Evolutionary conservation across 2,797 vertebrate species (phyloP).

Genomic region (Adelosebastes latens): DNA sequence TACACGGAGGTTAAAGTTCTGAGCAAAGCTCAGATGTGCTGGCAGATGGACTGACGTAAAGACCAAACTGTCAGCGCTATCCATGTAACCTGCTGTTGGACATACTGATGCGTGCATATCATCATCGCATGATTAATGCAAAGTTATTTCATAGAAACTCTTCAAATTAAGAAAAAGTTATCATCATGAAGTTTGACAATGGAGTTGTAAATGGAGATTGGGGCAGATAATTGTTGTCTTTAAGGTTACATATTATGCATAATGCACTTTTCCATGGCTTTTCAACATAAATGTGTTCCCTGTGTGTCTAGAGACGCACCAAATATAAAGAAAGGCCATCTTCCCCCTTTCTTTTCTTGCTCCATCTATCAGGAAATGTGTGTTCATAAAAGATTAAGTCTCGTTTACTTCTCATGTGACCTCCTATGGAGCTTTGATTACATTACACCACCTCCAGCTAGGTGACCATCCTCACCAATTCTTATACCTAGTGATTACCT

Average conservation of each 20-base stretch:
- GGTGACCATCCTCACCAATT: background rate
- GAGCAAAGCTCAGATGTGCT: constrained; percentile 38
- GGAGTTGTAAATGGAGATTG: background rate
- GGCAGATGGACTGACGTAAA: constrained; percentile 20
- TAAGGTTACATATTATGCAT: background rate
- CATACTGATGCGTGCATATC: background rate
- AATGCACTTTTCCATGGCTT: background rate
- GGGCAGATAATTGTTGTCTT: background rate
- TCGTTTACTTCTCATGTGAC: background rate
- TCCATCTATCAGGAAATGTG: accelerated
- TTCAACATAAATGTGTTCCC: background rate
- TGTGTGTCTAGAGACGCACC: background rate
- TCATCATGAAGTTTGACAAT: background rate
- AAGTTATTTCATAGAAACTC: background rate
- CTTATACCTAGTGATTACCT: background rate
- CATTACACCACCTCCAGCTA: background rate
- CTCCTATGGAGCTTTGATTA: background rate
- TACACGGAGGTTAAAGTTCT: constrained; percentile 43
- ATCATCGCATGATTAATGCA: background rate
- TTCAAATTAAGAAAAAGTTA: background rate
- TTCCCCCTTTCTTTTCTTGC: background rate
- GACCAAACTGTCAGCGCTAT: constrained; percentile 3
- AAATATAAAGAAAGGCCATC: background rate
- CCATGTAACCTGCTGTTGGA: background rate
- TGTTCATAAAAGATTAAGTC: accelerated